Percentiles rank a stretch among this genome's conserved stretches.
phyloP scores from a whole-genome alignment of 2,797 vertebrate genomes.

The Cirrhinus molitorella region DNA sequence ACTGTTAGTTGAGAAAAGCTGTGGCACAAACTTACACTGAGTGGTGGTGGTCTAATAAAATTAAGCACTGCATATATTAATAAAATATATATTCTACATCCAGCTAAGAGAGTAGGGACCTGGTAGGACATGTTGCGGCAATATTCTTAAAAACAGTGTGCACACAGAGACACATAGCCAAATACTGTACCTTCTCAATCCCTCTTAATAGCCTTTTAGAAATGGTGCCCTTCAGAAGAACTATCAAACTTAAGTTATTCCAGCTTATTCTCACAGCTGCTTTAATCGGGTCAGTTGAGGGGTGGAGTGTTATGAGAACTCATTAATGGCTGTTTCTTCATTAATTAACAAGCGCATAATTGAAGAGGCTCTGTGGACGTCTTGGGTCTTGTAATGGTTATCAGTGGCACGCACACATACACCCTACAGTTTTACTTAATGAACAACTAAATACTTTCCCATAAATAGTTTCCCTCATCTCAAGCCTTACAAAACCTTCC shows the following conservation, averaged over 20 bases:
- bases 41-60: too few species aligned
- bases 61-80: too few species aligned
- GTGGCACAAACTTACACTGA: too few species aligned
- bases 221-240: neutral
- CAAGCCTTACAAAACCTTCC: neutral
- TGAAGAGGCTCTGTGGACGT: neutral
- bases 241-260: conserved; percentile 2
- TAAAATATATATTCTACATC: neutral
- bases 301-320: conserved; percentile 10
- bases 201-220: neutral
- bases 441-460: neutral
- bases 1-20: too few species aligned
- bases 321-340: conserved; percentile 42
- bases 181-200: neutral
- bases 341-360: conserved; percentile 43
- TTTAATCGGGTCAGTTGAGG: conserved; percentile 5
- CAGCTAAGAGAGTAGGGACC: neutral
- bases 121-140: neutral
- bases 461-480: neutral
- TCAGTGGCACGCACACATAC: conserved; percentile 20
- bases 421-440: conserved; percentile 20
- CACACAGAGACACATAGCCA: neutral
- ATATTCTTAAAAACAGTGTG: neutral
- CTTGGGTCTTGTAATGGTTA: conserved; percentile 3
- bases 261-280: neutral